Evolutionary conservation across 2,888 invertebrate genomes (phyloP).

Genomic region (Bibio marci): DNA sequence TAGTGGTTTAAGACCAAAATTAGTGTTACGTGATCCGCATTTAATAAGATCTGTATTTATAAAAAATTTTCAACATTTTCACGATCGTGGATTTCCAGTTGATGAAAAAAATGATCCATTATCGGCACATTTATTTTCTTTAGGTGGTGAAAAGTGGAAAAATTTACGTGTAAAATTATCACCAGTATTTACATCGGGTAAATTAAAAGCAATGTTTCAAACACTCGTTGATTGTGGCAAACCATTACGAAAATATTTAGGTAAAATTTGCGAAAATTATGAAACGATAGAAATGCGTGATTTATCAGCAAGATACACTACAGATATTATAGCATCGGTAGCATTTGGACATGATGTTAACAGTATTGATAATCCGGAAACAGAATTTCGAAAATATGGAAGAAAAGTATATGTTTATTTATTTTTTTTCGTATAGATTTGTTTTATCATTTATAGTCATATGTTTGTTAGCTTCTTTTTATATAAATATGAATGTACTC

Average conservation of each 20-base stretch:
- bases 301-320: slow-evolving; percentile 19
- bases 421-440: too few relatives aligned
- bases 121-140: slow-evolving; percentile 36
- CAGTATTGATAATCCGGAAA: slow-evolving; percentile 14
- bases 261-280: slow-evolving; percentile 19
- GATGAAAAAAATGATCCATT: slow-evolving; percentile 38
- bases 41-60: slow-evolving; percentile 37
- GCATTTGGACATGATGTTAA: slow-evolving; percentile 21
- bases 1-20: slow-evolving; percentile 35
- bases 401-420: slow-evolving; percentile 6
- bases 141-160: slow-evolving; percentile 40
- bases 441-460: too few relatives aligned
- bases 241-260: slow-evolving; percentile 29
- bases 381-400: slow-evolving; percentile 15
- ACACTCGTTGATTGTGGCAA: slow-evolving; percentile 34
- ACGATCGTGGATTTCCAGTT: slow-evolving; percentile 37
- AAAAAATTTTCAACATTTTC: slow-evolving; percentile 40
- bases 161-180: slow-evolving; percentile 37
- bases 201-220: slow-evolving; percentile 39
- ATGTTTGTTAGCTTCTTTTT: too few relatives aligned
- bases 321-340: slow-evolving; percentile 21
- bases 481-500: too few relatives aligned
- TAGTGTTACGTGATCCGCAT: slow-evolving; percentile 38
- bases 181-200: slow-evolving; percentile 42
- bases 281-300: slow-evolving; percentile 28